Base-by-base conservation (phyloP, 2,797 vertebrate species). In the Pelobates cultripes region DNA sequence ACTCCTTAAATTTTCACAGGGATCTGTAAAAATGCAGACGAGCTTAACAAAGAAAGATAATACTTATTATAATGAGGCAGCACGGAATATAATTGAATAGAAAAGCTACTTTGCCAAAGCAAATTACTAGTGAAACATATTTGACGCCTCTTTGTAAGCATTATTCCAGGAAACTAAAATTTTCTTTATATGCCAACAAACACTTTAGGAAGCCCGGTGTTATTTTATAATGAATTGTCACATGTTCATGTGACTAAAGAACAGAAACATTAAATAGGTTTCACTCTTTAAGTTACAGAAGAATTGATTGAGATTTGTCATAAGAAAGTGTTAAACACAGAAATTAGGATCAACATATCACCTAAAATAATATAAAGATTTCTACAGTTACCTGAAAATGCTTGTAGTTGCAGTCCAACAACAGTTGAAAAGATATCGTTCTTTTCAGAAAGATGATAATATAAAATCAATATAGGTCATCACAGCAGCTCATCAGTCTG, bases 61-160 rank as follows among this genome's bases (percentile, higher is more conserved):
- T 79, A 79, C 78, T 79, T 70, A 79, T 83, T 70, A 83, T 83
- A 83, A 83, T 83, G 77, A 83, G 44, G 72, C 57, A 83, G 72
- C 61, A 70, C 77, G 69, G 40, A 57, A 71, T 75, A 72, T 83
- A 83, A 83, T 79, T 83, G 82, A 83, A 83, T 75, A 75, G 82
- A 83, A 83, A 69, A 75, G 66, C 77, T 79, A 75, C 55, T 70
- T 83, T 78, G 77, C 82, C 77, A 83, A 79, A 83, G 72, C 82
- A 83, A 83, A 83, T 83, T 83, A 79, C 77, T 43, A 75, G 72
- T 55, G 40, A 79, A 83, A 75, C 72, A 70, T 75, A 71, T 79
- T 69, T 70, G 53, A 83, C 42, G 72, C 77, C 57, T 79, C 70
- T 67, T 79, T 79, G 77, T 75, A 74, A 79, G 72, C 71, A 70